Percentiles rank a stretch among this genome's conserved stretches.
phyloP scores from a whole-genome alignment of 1,140 invertebrate species.

The Drosophila tani region DNA sequence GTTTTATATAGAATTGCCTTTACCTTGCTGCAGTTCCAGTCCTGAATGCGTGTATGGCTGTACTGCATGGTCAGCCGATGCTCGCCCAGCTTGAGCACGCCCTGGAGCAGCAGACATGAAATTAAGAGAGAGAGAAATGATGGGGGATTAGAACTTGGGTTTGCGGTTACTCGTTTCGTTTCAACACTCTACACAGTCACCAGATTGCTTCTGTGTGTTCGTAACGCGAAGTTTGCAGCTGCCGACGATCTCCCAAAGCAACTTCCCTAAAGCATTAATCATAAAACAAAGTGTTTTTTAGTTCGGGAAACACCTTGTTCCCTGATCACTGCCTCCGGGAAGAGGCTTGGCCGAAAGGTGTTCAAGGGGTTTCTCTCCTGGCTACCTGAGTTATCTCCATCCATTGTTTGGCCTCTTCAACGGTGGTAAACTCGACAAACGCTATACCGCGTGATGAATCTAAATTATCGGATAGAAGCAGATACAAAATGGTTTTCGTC shows the following conservation, averaged over 20 bases:
- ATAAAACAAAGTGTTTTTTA: slow-evolving; percentile 44
- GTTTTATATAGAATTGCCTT: too few species aligned
- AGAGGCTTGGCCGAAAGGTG: slow-evolving; percentile 9
- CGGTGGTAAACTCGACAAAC: slow-evolving; percentile 97
- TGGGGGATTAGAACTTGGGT: slow-evolving; percentile 52
- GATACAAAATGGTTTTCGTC: slow-evolving; percentile 85
- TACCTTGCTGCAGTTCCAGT: slow-evolving; percentile 90
- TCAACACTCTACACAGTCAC: slow-evolving; percentile 84
- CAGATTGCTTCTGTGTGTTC: slow-evolving; percentile 76
- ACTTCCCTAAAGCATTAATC: slow-evolving; percentile 19
- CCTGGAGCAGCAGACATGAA: slow-evolving; percentile 85
- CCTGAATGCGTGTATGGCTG: slow-evolving; percentile 88
- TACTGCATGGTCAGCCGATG: slow-evolving; percentile 90
- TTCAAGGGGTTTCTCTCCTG: slow-evolving; percentile 56
- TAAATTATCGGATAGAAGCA: slow-evolving; percentile 88
- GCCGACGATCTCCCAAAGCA: slow-evolving; percentile 24
- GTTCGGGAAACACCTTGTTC: slow-evolving; percentile 17
- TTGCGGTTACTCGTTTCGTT: slow-evolving; percentile 33
- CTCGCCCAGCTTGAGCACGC: slow-evolving; percentile 89
- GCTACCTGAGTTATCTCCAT: slow-evolving; percentile 97
- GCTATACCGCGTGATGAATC: slow-evolving; percentile 96
- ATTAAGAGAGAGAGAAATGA: slow-evolving; percentile 76
- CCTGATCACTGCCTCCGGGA: slow-evolving; percentile 6
- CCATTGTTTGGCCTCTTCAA: slow-evolving; percentile 95
- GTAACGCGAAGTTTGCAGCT: slow-evolving; percentile 54